Evolutionary conservation across 2,113 vertebrate species (phyloP).

Genomic region (Prietella phreatophila): DNA sequence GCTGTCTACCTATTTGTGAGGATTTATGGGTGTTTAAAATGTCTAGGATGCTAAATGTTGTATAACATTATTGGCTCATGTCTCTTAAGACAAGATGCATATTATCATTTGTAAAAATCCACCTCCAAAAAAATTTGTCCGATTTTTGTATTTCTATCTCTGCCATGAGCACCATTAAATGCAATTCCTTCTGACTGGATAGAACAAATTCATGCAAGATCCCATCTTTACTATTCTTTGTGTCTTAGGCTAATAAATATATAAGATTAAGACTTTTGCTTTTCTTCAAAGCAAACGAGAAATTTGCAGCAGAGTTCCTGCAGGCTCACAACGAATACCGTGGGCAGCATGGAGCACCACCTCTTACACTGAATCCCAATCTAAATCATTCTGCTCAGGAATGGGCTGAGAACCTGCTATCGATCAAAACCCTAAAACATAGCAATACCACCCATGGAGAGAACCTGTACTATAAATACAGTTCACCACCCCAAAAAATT

Average conservation of each 20-base stretch:
- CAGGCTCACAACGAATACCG: slow-evolving; percentile 61
- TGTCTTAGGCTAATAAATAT: background rate
- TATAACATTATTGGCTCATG: background rate
- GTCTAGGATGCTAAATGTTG: background rate
- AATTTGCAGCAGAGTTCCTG: slow-evolving; percentile 58
- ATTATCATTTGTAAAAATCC: background rate
- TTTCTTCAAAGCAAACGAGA: slow-evolving; percentile 17
- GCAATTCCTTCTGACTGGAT: background rate
- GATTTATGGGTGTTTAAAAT: background rate
- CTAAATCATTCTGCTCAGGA: slow-evolving; percentile 55
- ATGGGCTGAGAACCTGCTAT: slow-evolving; percentile 63
- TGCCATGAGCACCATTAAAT: background rate
- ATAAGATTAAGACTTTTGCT: background rate
- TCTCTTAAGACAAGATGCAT: background rate
- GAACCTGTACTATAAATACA: slow-evolving; percentile 64
- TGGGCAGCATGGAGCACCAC: slow-evolving; percentile 52
- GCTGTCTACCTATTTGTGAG: background rate
- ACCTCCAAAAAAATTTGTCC: background rate
- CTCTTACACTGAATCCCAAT: slow-evolving; percentile 52
- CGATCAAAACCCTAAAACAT: slow-evolving; percentile 55
- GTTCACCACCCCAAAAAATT: slow-evolving; percentile 47
- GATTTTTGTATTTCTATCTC: background rate
- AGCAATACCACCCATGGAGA: slow-evolving; percentile 59
- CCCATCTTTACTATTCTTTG: background rate
- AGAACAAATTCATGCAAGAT: background rate